Conservation (phyloP, 2,888 invertebrate species). For the Oligia fasciuncula region DNA sequence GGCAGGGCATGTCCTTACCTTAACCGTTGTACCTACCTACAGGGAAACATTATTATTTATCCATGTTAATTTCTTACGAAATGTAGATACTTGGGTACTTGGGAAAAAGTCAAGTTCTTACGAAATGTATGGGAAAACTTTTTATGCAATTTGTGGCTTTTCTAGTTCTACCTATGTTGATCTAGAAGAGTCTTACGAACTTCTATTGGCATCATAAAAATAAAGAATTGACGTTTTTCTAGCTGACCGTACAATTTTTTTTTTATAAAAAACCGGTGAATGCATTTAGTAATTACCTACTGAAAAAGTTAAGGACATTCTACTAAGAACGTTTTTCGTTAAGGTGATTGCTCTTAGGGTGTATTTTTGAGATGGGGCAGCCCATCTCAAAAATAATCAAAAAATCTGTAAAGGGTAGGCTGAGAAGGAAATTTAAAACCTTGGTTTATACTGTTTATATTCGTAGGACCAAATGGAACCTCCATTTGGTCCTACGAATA, state of each 20-base stretch:
- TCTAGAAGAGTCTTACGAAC: not conserved
- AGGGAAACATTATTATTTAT: not conserved
- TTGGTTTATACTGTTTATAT: not conserved
- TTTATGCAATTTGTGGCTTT: not conserved
- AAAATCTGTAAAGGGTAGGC: not conserved
- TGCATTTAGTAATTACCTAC: not conserved
- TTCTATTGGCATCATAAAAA: not conserved
- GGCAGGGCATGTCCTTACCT: no score
- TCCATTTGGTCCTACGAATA: no score
- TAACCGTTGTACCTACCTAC: not conserved
- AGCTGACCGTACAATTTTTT: not conserved
- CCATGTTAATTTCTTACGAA: not conserved
- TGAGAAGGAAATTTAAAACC: not conserved
- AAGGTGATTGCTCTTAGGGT: not conserved
- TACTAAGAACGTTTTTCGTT: not conserved
- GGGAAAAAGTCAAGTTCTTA: not conserved
- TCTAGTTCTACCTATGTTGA: not conserved
- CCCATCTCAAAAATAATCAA: not conserved
- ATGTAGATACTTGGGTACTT: not conserved
- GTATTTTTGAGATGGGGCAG: not conserved
- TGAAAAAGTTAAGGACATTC: not conserved
- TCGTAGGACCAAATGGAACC: not conserved
- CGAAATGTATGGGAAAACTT: not conserved
- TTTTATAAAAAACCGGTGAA: not conserved
- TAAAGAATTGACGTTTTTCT: not conserved